Conservation (phyloP, 2,113 vertebrate genomes). For the Megalops atlanticus region DNA sequence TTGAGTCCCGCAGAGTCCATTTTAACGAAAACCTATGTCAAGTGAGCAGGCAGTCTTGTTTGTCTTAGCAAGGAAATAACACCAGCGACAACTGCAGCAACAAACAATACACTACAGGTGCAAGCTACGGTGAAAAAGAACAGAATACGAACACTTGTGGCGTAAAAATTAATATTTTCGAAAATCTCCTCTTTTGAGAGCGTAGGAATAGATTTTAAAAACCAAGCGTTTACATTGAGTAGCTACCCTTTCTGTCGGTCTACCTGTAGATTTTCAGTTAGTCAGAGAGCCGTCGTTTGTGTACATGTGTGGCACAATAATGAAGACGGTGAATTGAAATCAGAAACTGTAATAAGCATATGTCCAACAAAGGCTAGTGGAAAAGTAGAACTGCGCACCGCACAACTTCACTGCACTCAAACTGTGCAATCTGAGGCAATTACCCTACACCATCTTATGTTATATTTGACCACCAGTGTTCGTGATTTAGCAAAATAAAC, state of each 20-base stretch:
- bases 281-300: not conserved
- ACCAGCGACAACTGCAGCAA: not conserved
- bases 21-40: slow-evolving; percentile 10
- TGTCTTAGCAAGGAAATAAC: not conserved
- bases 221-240: not conserved
- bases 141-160: not conserved
- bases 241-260: not conserved
- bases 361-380: not conserved
- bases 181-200: no score
- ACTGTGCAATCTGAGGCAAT: not conserved
- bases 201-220: not conserved
- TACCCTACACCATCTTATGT: not conserved
- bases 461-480: not conserved
- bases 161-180: not conserved
- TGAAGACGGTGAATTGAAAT: not conserved
- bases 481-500: no score
- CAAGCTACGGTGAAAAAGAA: not conserved
- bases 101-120: not conserved
- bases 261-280: not conserved
- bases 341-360: not conserved
- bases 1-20: slow-evolving; percentile 23
- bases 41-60: slow-evolving; percentile 6
- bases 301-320: not conserved
- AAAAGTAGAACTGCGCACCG: not conserved
- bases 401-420: not conserved